phyloP scores from a whole-genome alignment of 2,888 invertebrate genomes.

The Teinopalpus imperialis region DNA sequence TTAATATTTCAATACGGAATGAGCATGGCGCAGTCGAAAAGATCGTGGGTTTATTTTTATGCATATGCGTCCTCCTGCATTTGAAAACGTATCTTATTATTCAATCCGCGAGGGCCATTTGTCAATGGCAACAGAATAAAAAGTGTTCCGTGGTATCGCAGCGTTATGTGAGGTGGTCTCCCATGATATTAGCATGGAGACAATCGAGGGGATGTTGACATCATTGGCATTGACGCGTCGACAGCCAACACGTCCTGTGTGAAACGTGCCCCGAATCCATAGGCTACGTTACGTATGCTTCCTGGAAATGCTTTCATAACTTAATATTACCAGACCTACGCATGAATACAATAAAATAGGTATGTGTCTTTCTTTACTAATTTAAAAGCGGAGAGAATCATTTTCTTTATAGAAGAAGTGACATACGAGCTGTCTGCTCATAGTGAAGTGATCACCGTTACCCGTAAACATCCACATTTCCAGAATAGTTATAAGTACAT shows the following conservation, averaged over 20 bases:
- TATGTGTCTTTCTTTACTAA: no score
- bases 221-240: constrained; percentile 53
- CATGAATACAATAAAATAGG: no score
- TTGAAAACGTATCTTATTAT: constrained; percentile 50
- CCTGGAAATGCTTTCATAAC: constrained; percentile 41
- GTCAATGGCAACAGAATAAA: constrained; percentile 56
- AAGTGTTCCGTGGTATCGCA: constrained; percentile 43
- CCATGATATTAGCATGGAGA: constrained; percentile 58
- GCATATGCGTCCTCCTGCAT: constrained; percentile 31
- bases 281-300: constrained; percentile 34
- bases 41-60: constrained; percentile 25
- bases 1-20: constrained; percentile 20
- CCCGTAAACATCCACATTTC: no score
- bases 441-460: no score
- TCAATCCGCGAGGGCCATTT: constrained; percentile 56
- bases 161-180: constrained; percentile 51
- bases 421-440: no score
- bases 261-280: constrained; percentile 58
- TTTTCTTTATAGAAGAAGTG: no score
- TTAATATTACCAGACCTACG: constrained; percentile 27
- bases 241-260: constrained; percentile 62
- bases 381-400: no score
- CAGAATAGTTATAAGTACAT: no score
- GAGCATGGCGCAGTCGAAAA: constrained; percentile 12
- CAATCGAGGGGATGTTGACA: constrained; percentile 61